A percentile compares a stretch with the other conserved stretches of the same genome.
phyloP scores from a whole-genome alignment of 2,113 vertebrate species.

The Clarias gariepinus region DNA sequence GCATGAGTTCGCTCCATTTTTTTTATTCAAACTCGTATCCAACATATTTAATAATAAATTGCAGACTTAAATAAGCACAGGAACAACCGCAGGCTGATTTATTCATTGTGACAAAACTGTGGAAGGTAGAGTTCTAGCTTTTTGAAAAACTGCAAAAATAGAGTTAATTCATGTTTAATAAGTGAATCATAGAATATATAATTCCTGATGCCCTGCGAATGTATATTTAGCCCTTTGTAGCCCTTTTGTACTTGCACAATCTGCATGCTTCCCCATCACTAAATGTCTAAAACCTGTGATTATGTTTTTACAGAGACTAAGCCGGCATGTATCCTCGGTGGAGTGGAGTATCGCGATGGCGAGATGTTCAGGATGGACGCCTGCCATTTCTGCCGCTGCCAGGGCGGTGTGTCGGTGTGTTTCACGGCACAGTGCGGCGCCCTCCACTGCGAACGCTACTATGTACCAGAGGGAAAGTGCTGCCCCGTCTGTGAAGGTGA shows the following conservation, averaged over 20 bases:
- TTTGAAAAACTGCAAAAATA: no score
- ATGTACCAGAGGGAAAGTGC: conserved; percentile 86
- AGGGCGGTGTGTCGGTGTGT: conserved; percentile 85
- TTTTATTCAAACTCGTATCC: no score
- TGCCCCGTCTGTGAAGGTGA: conserved; percentile 89
- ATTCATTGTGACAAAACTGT: no score
- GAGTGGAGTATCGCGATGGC: conserved; percentile 82
- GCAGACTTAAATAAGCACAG: no score
- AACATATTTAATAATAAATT: no score
- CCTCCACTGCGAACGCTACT: conserved; percentile 83
- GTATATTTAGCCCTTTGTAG: not conserved
- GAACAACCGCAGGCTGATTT: no score
- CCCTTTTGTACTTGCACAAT: not conserved
- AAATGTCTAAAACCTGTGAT: not conserved
- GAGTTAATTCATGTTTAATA: not conserved
- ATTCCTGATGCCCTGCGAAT: not conserved
- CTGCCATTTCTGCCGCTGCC: conserved; percentile 87
- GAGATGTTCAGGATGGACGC: conserved; percentile 88
- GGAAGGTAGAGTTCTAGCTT: no score
- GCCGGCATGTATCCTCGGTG: conserved; percentile 82
- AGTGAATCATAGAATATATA: not conserved
- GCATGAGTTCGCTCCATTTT: no score
- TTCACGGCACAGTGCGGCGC: conserved; percentile 86
- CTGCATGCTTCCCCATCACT: not conserved
- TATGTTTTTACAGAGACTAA: conserved; percentile 78